Conservation (phyloP, 2,113 vertebrate genomes). For the Choloepus hoffmanni region DNA sequence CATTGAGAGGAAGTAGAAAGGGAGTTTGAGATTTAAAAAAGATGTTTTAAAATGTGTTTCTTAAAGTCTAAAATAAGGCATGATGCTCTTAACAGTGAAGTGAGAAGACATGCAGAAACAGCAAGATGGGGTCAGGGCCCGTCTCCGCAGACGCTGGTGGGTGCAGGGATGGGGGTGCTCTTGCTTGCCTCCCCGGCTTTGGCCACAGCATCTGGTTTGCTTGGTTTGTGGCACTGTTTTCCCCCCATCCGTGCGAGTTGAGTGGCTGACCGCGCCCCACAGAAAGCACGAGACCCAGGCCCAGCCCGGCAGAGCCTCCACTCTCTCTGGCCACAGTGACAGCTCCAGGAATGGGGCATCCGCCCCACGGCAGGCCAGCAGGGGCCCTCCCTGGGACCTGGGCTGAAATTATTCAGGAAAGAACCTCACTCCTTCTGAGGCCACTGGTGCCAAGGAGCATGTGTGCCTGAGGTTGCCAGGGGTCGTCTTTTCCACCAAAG, state of each 20-base stretch:
- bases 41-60: background rate
- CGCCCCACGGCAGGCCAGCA: background rate
- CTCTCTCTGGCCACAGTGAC: background rate
- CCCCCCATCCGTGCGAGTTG: no score
- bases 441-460: rapidly evolving
- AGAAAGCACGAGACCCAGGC: background rate
- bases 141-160: background rate
- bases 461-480: background rate
- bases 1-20: background rate
- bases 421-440: background rate
- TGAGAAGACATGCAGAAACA: background rate
- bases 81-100: background rate
- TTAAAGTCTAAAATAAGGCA: background rate
- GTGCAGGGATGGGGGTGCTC: rapidly evolving
- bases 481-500: background rate
- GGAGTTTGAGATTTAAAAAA: background rate
- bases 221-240: no score
- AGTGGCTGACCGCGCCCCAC: background rate
- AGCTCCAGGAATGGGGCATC: background rate
- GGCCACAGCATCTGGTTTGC: background rate
- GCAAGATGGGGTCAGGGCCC: rapidly evolving
- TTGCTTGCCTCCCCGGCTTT: background rate
- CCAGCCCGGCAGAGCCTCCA: background rate
- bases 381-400: background rate
- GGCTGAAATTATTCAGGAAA: background rate